Evolutionary conservation across 30 jellyfish, hydroid and myxozoan genomes (phyloP).

Genomic region (Turritopsis rubra): DNA sequence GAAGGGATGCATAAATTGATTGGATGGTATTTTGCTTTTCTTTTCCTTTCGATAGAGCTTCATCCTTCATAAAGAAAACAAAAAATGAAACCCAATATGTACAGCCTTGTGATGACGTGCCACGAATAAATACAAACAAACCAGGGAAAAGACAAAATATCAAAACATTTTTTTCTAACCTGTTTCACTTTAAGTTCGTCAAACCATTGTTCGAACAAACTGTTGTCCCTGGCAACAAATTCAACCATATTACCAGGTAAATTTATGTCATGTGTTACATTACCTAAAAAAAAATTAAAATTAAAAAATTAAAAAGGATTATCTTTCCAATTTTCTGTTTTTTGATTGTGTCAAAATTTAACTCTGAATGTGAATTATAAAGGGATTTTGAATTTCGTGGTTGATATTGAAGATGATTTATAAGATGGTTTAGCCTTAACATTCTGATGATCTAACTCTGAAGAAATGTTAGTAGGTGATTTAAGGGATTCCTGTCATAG

Average conservation of each 20-base stretch:
- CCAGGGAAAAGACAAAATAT: no score
- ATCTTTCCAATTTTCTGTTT: no score
- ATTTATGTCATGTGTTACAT: conserved; percentile 17
- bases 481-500: no score
- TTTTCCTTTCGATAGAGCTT: conserved; percentile 35
- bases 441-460: no score
- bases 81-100: no score
- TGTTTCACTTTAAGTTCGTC: conserved; percentile 1
- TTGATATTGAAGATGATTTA: no score
- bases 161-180: conserved; percentile 13
- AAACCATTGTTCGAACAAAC: conserved; percentile 56
- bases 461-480: no score
- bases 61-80: conserved; percentile 32
- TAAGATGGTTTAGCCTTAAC: not conserved
- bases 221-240: conserved; percentile 60
- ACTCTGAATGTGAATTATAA: no score
- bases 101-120: no score
- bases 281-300: not conserved
- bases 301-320: not conserved
- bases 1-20: conserved; percentile 32
- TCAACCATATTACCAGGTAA: conserved; percentile 46
- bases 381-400: no score
- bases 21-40: conserved; percentile 27
- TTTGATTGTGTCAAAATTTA: no score
- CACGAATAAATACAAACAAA: no score